Evolutionary conservation across 2,797 vertebrate genomes (phyloP), one percentile per base, ranked within the genome.

Genomic region (Trematomus bernacchii): DNA sequence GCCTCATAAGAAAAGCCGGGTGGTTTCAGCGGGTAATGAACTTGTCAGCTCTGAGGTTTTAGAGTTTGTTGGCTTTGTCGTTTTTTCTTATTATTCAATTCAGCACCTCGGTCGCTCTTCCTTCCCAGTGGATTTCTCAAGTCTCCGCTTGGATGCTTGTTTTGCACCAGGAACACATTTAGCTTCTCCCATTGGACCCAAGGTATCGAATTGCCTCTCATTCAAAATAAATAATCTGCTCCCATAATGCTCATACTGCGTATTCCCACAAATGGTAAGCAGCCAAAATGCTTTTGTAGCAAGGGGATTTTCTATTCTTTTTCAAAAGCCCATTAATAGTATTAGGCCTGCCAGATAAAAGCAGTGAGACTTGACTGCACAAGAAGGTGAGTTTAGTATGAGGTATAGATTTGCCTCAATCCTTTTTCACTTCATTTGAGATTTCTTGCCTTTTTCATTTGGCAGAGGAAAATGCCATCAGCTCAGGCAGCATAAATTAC

Each of bases 191-290:
- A 44, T 73, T 73, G 87, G 93, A 90, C 77, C 83, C 55, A 3
- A 76, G 78, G 69, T 89, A 91, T 90, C 77, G 87, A 92, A 92
- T 90, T 89, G 91, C 90, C 80, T 89, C 87, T 93, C 88, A 84
- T 93, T 93, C 90, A 92, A 93, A 94, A 91, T 87, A 94, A 93
- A 94, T 93, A 93, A 91, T 89, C 85, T 83, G 80, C 86, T 88
- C 85, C 91, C 82, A 84, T 91, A 89, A 91, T 86, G 73, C 74
- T 85, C 76, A 82, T 70, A 40, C 67, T 77, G 83, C 89, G 89
- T 79, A 90, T 93, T 94, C 83, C 80, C 89, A 87, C 76, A 92
- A 91, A 94, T 90, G 80, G 86, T 91, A 93, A 93, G 82, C 83
- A 89, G 85, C 83, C 83, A 83, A 87, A 92, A 91, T 85, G 87